These are phyloP conservation scores for Xestia sexstrigata DNA, from an alignment of 2,888 invertebrate genomes.

Conservation along the genomic window DNA sequence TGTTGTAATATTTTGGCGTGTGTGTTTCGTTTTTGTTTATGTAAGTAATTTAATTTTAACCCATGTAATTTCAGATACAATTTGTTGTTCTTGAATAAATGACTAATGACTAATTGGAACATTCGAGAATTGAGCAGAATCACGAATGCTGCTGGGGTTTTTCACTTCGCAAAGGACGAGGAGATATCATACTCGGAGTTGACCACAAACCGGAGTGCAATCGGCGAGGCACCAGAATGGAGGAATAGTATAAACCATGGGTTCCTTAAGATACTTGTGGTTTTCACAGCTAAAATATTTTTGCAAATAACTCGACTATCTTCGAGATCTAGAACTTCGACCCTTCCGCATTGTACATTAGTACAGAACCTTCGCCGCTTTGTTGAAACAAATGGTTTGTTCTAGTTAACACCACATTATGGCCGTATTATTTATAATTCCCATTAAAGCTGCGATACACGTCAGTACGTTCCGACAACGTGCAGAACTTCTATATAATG, in stretches of 20 bases:
- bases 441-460: slow-evolving; percentile 69
- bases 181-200: neutral
- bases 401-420: slow-evolving; percentile 65
- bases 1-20: too few relatives aligned
- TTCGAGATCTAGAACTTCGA: neutral
- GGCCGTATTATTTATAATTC: slow-evolving; percentile 70
- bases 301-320: neutral
- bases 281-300: neutral
- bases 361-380: slow-evolving; percentile 47
- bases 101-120: too few relatives aligned
- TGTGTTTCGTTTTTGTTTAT: too few relatives aligned
- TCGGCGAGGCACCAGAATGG: neutral
- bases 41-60: too few relatives aligned
- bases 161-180: neutral
- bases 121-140: neutral
- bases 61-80: too few relatives aligned
- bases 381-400: slow-evolving; percentile 65
- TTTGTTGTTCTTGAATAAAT: too few relatives aligned
- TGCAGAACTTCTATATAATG: slow-evolving; percentile 62
- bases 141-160: neutral
- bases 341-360: slow-evolving; percentile 10
- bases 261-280: neutral
- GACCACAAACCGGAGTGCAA: neutral
- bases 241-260: neutral
- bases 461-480: slow-evolving; percentile 59